phyloP scores from a whole-genome alignment of 2,113 vertebrate species.

The Hiodon tergisus region DNA sequence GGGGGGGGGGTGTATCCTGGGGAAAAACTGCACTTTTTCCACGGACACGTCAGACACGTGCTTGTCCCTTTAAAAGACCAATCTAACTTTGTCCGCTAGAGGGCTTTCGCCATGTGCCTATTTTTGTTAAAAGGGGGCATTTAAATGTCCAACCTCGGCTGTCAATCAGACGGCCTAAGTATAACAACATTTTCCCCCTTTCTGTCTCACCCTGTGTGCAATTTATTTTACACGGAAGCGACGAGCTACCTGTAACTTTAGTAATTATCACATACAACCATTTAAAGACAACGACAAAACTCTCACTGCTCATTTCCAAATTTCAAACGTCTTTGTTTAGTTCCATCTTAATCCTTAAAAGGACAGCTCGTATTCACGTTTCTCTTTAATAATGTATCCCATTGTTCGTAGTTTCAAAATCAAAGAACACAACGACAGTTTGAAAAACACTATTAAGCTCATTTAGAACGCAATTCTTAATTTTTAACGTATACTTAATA shows the following conservation, averaged over 20 bases:
- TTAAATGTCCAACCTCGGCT: constrained; percentile 66
- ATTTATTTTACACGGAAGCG: background rate
- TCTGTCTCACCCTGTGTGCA: background rate
- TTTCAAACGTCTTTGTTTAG: constrained; percentile 11
- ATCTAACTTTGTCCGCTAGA: constrained; percentile 52
- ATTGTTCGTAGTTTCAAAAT: background rate
- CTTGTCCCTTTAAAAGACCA: constrained; percentile 33
- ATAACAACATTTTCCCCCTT: constrained; percentile 33
- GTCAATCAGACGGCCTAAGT: constrained; percentile 65
- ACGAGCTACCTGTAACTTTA: background rate
- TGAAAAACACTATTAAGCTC: no score
- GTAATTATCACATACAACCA: background rate
- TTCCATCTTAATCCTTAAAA: background rate
- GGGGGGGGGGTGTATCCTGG: background rate
- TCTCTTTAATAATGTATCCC: background rate
- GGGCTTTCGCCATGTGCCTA: constrained; percentile 48
- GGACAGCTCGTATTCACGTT: background rate
- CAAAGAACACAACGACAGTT: background rate
- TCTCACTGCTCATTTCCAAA: background rate
- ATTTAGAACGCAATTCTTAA: no score
- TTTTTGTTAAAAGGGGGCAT: constrained; percentile 64
- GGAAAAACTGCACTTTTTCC: background rate
- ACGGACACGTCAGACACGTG: background rate
- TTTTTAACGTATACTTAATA: no score
- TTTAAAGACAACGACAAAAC: background rate